These are phyloP conservation scores for Diaphora mendica DNA, from an alignment of 2,888 invertebrate species.

Conservation along the genomic window DNA sequence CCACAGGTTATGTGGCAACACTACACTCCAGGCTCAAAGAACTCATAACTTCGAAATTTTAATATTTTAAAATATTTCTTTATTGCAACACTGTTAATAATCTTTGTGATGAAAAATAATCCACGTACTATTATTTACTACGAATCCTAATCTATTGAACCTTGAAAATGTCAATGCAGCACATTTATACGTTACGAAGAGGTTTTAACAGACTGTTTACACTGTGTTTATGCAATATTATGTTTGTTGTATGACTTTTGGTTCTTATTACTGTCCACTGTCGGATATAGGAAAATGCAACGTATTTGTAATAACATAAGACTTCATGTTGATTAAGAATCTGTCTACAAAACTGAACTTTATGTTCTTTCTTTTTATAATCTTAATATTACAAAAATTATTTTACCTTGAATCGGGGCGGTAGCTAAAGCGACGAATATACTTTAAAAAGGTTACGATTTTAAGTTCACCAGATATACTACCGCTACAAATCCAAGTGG, in stretches of 20 bases:
- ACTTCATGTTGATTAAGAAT: neutral
- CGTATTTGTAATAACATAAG: neutral
- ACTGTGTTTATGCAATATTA: no score
- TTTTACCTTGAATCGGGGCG: neutral
- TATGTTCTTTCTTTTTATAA: neutral
- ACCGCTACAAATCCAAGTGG: neutral
- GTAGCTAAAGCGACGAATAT: neutral
- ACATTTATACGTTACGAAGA: no score
- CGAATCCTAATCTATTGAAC: no score
- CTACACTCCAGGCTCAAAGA: neutral
- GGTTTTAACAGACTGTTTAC: no score
- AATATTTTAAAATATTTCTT: neutral
- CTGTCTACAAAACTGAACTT: neutral
- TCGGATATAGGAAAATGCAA: neutral
- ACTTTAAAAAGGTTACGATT: slow-evolving; percentile 1
- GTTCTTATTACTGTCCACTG: no score
- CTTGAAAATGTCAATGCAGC: no score
- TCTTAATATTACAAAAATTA: neutral
- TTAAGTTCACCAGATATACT: neutral
- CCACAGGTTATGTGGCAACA: neutral
- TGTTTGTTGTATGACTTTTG: no score
- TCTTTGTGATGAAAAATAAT: no score
- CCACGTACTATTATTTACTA: no score
- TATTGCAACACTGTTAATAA: neutral
- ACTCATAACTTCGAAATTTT: neutral